Conservation (phyloP, 2,888 invertebrate species). For the Sclerodermus sp. region DNA sequence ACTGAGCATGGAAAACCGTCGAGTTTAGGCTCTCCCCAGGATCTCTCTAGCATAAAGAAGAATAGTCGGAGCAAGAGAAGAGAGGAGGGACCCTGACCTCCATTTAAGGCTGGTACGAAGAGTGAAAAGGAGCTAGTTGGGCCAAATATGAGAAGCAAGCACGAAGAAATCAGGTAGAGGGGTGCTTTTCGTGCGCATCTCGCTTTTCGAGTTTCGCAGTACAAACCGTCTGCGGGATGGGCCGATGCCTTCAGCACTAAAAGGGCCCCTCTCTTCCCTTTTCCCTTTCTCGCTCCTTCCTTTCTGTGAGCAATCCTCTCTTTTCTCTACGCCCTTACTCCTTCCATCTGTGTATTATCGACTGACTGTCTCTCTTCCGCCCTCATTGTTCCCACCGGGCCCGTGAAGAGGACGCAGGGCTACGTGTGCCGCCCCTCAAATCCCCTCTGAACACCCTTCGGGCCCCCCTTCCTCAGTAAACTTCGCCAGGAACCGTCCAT, state of each 20-base stretch:
- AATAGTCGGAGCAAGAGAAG: too few species aligned
- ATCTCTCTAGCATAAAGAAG: too few species aligned
- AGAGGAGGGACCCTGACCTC: too few species aligned
- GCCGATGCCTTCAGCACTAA: not conserved
- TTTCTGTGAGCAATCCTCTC: too few species aligned
- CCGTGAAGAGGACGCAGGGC: slow-evolving; percentile 20
- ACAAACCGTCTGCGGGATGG: slow-evolving; percentile 15
- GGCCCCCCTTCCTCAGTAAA: slow-evolving; percentile 13
- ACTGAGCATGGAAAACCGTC: too few species aligned
- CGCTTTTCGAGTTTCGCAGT: slow-evolving; percentile 29
- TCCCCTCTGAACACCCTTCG: slow-evolving; percentile 19
- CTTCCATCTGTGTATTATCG: too few species aligned
- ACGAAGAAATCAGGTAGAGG: slow-evolving; percentile 20
- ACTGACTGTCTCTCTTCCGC: slow-evolving; percentile 1
- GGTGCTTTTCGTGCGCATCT: slow-evolving; percentile 27
- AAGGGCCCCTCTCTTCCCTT: slow-evolving; percentile 4
- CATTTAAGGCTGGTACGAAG: too few species aligned
- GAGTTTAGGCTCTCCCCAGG: too few species aligned
- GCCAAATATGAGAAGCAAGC: too few species aligned
- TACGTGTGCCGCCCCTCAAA: slow-evolving; percentile 14
- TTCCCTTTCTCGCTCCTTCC: not conserved
- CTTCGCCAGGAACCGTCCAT: slow-evolving; percentile 3
- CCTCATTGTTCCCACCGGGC: slow-evolving; percentile 18
- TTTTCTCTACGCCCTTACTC: not conserved
- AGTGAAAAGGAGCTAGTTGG: too few species aligned